Evolutionary conservation across 2,113 vertebrate species (phyloP).

Genomic region (Hystrix cristata): DNA sequence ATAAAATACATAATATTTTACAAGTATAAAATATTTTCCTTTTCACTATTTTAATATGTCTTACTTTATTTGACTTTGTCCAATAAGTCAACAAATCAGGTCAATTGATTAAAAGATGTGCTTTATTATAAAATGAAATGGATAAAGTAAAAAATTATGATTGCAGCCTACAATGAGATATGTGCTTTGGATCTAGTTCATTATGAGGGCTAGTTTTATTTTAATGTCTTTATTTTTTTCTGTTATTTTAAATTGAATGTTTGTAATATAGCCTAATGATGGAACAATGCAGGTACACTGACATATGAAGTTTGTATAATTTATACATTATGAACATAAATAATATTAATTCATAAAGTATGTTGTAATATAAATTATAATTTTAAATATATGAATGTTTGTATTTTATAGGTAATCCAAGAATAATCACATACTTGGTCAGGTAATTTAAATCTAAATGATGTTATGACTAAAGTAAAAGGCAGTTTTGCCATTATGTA

Average conservation of each 20-base stretch:
- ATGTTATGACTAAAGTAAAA: not conserved
- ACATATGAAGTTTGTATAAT: slow-evolving; percentile 40
- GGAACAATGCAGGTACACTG: not conserved
- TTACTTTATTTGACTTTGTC: slow-evolving; percentile 35
- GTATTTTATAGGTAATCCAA: slow-evolving; percentile 24
- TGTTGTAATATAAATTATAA: not conserved
- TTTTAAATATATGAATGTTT: slow-evolving; percentile 30
- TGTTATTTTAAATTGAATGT: not conserved
- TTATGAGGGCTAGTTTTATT: slow-evolving; percentile 11
- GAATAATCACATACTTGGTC: not conserved
- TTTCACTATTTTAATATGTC: slow-evolving; percentile 31
- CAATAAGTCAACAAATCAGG: not conserved
- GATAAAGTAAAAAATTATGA: slow-evolving; percentile 48
- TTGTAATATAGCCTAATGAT: not conserved
- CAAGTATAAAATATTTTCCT: slow-evolving; percentile 9
- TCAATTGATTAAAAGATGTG: slow-evolving; percentile 40
- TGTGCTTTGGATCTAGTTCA: slow-evolving; percentile 19
- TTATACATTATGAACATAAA: slow-evolving; percentile 19
- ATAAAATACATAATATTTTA: not conserved
- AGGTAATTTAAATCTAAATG: not conserved
- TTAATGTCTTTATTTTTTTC: slow-evolving; percentile 40
- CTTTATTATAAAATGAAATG: not conserved
- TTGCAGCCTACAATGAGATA: not conserved
- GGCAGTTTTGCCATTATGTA: not conserved
- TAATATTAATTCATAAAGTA: not conserved